Base-by-base conservation (phyloP, 2,113 vertebrate genomes). In the Dipodomys stephensi region DNA sequence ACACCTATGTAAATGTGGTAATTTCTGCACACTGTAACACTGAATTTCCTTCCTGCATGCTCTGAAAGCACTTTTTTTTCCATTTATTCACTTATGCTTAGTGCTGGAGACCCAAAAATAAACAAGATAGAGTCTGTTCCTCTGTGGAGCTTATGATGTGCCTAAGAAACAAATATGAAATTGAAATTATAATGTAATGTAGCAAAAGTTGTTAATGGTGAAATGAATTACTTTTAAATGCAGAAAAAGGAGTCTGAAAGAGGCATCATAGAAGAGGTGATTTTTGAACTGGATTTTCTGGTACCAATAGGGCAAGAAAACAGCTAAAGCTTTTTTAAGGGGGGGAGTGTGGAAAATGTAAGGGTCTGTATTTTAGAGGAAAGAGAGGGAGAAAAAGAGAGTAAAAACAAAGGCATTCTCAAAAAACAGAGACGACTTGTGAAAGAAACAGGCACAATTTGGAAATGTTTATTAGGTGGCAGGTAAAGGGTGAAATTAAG, bases 41-140 rank as follows among this genome's bases (percentile, higher is more conserved):
- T 83, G n/a, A 39, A 83, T 82, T 80, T 92, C 35, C 19, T 3
- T 57, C 15, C 76, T 84, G 16, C 73, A 76, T 8, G 90, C 30
- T 79, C 83, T 71, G 64, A 72, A 16, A 12, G 11, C 10, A 85
- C 65, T 12, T 83, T 83, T 92, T 6, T 88, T 49, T 72, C 87
- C 46, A 83, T 87, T 92, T 35, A 46, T 78, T 95, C 35, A 84
- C 8, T 39, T 79, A 9, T 83, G 60, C 11, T 89, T 83, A 44
- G 39, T 93, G 39, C 67, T 93, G 68, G 20, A 10, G 65, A 22
- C 46, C 44, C 67, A 89, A 74, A 91, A 88, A 91, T 82, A 39
- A 79, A 27, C 39, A 53, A 16, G 53, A 91, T 15, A 44, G 65
- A 81, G 32, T 67, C 12, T 62, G 39, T 83, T 77, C 4, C 46